These are phyloP conservation scores for Clusia tigrina DNA, from an alignment of 2,888 invertebrate genomes.

Conservation along the genomic window DNA sequence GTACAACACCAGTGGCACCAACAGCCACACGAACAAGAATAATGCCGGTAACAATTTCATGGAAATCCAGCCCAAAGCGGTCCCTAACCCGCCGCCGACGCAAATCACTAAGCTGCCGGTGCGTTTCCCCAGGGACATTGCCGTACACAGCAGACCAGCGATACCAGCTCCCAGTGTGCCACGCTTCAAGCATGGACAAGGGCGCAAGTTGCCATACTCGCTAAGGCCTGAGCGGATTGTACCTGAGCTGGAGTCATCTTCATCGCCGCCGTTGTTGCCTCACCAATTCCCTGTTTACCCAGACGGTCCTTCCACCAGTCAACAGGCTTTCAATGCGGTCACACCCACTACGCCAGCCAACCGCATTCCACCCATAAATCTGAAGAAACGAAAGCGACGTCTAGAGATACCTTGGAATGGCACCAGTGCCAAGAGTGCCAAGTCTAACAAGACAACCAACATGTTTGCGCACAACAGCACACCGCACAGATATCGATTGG, in stretches of 20 bases:
- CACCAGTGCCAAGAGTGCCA: neutral
- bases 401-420: conserved; percentile 24
- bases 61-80: conserved; percentile 46
- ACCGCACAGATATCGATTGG: too few species aligned
- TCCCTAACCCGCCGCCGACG: conserved; percentile 18
- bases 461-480: neutral
- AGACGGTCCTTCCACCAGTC: conserved; percentile 42
- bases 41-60: conserved; percentile 39
- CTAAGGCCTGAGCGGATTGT: conserved; percentile 51
- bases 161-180: conserved; percentile 18
- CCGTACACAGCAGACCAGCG: conserved; percentile 36
- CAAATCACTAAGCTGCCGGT: conserved; percentile 26
- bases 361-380: conserved; percentile 22
- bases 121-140: conserved; percentile 44
- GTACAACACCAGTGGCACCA: conserved; percentile 9
- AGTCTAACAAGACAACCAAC: neutral
- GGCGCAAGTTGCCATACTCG: conserved; percentile 50
- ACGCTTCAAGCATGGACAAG: conserved; percentile 49
- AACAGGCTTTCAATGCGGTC: conserved; percentile 35
- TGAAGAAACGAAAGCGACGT: conserved; percentile 37
- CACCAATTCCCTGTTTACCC: conserved; percentile 22
- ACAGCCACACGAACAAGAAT: neutral
- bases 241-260: conserved; percentile 48
- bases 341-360: neutral
- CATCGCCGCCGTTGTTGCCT: conserved; percentile 49